Percentiles rank a stretch among this genome's conserved stretches.
Evolutionary conservation across 1,140 invertebrate genomes (phyloP).

Genomic region (Mamestra configurata): DNA sequence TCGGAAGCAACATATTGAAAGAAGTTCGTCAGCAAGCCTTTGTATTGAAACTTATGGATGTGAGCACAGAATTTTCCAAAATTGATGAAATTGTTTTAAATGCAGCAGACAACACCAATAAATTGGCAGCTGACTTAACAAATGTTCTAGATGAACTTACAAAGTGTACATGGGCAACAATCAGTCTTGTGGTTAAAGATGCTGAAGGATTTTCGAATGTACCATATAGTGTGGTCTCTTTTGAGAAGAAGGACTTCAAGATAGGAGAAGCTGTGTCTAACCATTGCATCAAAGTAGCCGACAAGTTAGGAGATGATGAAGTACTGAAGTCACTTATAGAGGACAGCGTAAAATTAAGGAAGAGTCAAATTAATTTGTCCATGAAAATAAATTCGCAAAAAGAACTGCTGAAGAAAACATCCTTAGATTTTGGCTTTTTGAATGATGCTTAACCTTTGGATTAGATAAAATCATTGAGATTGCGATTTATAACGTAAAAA

Average conservation of each 20-base stretch:
- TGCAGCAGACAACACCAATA: slow-evolving; percentile 78
- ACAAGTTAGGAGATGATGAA: slow-evolving; percentile 65
- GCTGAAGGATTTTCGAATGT: slow-evolving; percentile 72
- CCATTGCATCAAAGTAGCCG: slow-evolving; percentile 66
- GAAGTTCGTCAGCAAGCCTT: slow-evolving; percentile 79
- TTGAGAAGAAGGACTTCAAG: slow-evolving; percentile 81
- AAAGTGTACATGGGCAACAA: slow-evolving; percentile 80
- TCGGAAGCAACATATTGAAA: slow-evolving; percentile 79
- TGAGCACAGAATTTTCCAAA: slow-evolving; percentile 80
- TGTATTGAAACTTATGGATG: slow-evolving; percentile 81
- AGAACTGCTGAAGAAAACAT: slow-evolving; percentile 67
- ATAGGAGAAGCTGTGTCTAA: slow-evolving; percentile 76
- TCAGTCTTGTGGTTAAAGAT: slow-evolving; percentile 72
- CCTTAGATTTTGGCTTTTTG: slow-evolving; percentile 80
- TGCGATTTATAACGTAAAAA: slow-evolving; percentile 19
- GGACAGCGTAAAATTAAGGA: slow-evolving; percentile 79
- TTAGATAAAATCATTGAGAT: background rate
- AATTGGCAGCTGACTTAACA: slow-evolving; percentile 67
- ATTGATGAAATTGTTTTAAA: slow-evolving; percentile 77
- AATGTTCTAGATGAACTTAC: slow-evolving; percentile 68
- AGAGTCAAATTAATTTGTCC: slow-evolving; percentile 70
- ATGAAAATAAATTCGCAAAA: slow-evolving; percentile 76
- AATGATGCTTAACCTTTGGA: slow-evolving; percentile 58
- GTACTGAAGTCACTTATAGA: slow-evolving; percentile 75
- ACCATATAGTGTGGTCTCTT: slow-evolving; percentile 81